A percentile compares a stretch with the other conserved stretches of the same genome.
Evolutionary conservation across 2,888 invertebrate species (phyloP).

Genomic region (Agapostemon virescens): DNA sequence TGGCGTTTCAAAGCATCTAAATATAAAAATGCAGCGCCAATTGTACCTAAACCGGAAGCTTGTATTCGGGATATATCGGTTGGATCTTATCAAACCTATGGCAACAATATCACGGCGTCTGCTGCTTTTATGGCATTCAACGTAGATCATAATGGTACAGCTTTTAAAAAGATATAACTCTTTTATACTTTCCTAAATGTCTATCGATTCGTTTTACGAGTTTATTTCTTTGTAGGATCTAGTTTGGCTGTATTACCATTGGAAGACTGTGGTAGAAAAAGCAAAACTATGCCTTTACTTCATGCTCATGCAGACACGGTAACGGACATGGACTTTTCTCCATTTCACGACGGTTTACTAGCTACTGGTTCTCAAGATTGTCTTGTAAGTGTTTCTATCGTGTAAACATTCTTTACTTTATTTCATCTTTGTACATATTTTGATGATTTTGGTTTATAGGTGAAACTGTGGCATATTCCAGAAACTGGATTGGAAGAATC

Average conservation of each 20-base stretch:
- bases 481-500: slow-evolving; percentile 89
- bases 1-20: slow-evolving; percentile 99
- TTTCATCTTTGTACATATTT: background rate
- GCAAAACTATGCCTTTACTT: slow-evolving; percentile 92
- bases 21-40: slow-evolving; percentile 98
- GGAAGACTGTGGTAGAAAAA: slow-evolving; percentile 93
- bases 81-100: slow-evolving; percentile 95
- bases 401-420: background rate
- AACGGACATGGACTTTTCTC: slow-evolving; percentile 97
- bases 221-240: slow-evolving; percentile 83
- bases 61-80: slow-evolving; percentile 93
- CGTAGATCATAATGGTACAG: slow-evolving; percentile 91
- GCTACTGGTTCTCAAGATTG: slow-evolving; percentile 95
- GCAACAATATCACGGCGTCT: slow-evolving; percentile 96
- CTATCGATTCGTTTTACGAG: background rate
- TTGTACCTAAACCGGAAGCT: slow-evolving; percentile 96
- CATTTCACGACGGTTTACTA: slow-evolving; percentile 95
- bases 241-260: slow-evolving; percentile 94
- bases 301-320: slow-evolving; percentile 95
- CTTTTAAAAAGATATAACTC: background rate
- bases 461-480: slow-evolving; percentile 95
- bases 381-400: slow-evolving; percentile 82
- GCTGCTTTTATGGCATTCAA: slow-evolving; percentile 97
- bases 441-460: slow-evolving; percentile 81
- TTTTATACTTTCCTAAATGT: background rate